Evolutionary conservation across 2,113 vertebrate genomes (phyloP).

Genomic region (Grallaria varia): DNA sequence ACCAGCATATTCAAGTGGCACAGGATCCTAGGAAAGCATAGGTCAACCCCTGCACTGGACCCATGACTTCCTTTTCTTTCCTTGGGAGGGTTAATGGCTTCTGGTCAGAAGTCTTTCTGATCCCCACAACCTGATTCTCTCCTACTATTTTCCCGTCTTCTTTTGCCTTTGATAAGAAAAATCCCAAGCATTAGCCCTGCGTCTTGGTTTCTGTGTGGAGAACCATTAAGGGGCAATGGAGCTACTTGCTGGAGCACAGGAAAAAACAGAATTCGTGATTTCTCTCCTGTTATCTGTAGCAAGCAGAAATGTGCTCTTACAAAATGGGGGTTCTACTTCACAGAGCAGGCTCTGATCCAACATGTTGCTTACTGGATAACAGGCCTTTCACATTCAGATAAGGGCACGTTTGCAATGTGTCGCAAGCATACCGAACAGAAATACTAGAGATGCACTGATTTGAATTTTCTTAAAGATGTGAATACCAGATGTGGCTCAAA

Average conservation of each 20-base stretch:
- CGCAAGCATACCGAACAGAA: conserved; percentile 49
- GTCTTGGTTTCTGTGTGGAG: conserved; percentile 1
- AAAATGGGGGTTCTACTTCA: conserved; percentile 51
- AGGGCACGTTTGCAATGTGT: conserved; percentile 54
- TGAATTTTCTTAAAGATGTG: conserved; percentile 58
- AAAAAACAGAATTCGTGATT: neutral
- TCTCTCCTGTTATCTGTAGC: conserved; percentile 37
- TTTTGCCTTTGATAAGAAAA: neutral
- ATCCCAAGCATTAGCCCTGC: neutral
- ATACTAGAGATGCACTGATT: conserved; percentile 66
- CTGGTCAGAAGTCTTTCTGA: neutral
- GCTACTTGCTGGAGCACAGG: neutral
- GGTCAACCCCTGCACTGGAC: neutral
- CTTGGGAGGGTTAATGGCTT: neutral
- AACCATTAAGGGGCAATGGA: conserved; percentile 5
- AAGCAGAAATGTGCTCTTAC: conserved; percentile 21
- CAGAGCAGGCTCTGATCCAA: conserved; percentile 35
- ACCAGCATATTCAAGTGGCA: neutral
- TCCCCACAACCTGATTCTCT: neutral
- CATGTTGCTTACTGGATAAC: neutral
- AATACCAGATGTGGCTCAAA: neutral
- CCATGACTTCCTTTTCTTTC: neutral
- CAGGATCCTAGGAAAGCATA: neutral
- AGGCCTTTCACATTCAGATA: conserved; percentile 47
- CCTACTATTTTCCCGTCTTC: neutral